Conservation (phyloP, 2,888 invertebrate genomes). For the Onthophagus sagittarius region DNA sequence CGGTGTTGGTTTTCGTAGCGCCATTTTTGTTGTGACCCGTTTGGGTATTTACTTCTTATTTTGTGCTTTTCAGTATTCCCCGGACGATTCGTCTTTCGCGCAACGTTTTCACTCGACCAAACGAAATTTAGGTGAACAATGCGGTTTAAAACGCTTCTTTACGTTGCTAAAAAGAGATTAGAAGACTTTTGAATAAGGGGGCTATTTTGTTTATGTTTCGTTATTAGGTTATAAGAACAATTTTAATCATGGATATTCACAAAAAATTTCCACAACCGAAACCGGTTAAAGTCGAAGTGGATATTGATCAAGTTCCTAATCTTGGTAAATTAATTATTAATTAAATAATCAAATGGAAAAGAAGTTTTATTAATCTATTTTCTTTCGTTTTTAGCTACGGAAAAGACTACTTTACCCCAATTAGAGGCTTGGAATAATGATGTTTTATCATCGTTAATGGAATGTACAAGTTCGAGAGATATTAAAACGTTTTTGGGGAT, state of each 20-base stretch:
- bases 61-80: neutral
- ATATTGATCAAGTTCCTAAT: neutral
- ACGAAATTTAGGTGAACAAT: too few species aligned
- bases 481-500: neutral
- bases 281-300: neutral
- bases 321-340: neutral
- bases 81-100: neutral
- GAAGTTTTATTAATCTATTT: neutral
- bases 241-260: neutral
- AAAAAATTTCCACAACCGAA: neutral
- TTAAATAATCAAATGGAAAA: neutral
- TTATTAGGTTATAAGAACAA: neutral
- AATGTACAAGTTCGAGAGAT: neutral
- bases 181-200: neutral
- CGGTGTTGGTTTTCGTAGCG: neutral
- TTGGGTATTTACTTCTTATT: slow-evolving; percentile 1
- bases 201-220: neutral
- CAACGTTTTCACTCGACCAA: too few species aligned
- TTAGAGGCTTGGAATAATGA: neutral
- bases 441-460: neutral
- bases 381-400: neutral
- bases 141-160: too few species aligned
- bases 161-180: neutral
- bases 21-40: slow-evolving; percentile 9
- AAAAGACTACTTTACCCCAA: neutral